These are phyloP conservation scores for Acanthis flammea DNA, from an alignment of 2,797 vertebrate species.

Conservation along the genomic window DNA sequence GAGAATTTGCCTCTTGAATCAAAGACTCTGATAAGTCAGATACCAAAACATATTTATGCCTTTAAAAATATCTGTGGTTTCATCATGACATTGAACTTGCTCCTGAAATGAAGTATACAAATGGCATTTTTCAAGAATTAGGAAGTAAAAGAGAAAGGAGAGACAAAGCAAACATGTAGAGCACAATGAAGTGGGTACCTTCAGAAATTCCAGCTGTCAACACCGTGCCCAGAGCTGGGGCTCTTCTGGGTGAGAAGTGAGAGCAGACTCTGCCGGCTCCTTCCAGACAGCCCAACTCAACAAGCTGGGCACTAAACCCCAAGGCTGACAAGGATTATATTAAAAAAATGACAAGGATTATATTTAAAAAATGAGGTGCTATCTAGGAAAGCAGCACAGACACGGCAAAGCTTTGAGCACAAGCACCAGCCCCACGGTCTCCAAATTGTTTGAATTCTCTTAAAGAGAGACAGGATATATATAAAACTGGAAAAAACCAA, in stretches of 20 bases:
- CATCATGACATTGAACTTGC: not conserved
- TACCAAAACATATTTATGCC: not conserved
- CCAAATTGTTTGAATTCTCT: not conserved
- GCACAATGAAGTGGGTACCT: not conserved
- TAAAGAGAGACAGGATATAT: not conserved
- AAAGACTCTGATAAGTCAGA: not conserved
- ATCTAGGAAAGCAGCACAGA: not conserved
- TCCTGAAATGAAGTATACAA: not conserved
- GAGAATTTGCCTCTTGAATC: not conserved
- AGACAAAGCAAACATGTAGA: accelerated
- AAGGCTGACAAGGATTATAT: not conserved
- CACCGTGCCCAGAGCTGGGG: not conserved
- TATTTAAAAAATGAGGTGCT: not conserved
- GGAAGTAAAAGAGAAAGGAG: not conserved
- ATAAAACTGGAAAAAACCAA: not conserved
- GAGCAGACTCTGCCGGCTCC: not conserved
- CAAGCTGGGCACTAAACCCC: not conserved
- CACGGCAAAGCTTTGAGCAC: not conserved
- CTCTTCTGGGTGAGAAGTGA: not conserved
- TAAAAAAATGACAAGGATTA: not conserved
- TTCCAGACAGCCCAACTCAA: not conserved
- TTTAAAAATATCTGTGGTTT: not conserved
- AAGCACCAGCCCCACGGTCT: not conserved
- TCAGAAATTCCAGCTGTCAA: not conserved
- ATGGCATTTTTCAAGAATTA: not conserved